Percentiles rank a stretch among this genome's conserved stretches.
Conservation (phyloP, 2,113 vertebrate species). For the Lethenteron reissneri region DNA sequence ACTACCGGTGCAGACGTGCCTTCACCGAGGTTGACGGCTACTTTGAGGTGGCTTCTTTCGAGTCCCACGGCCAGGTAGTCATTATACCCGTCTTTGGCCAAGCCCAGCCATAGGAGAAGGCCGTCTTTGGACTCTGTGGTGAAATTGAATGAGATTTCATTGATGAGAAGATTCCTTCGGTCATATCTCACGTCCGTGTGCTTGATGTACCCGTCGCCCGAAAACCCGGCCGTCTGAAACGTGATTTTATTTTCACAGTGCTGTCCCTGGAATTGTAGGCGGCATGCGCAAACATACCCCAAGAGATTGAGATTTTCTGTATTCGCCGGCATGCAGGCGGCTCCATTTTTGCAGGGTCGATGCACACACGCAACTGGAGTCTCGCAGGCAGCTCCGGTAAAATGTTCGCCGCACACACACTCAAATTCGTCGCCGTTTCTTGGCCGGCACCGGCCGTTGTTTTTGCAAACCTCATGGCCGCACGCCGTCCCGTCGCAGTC, state of each 20-base stretch:
- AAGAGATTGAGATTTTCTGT: background rate
- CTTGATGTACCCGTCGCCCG: conserved; percentile 40
- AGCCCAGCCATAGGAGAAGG: conserved; percentile 46
- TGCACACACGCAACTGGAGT: conserved; percentile 26
- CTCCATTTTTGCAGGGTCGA: conserved; percentile 24
- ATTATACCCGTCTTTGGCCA: conserved; percentile 34
- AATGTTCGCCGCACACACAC: conserved; percentile 29
- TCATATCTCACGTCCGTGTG: conserved; percentile 30
- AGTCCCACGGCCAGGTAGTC: conserved; percentile 50
- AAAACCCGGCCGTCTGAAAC: conserved; percentile 29
- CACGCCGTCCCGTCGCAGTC: conserved; percentile 53
- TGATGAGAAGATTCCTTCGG: conserved; percentile 28
- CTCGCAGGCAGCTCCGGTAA: conserved; percentile 33
- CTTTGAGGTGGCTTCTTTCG: conserved; percentile 28
- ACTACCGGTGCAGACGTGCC: conserved; percentile 24
- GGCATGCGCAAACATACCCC: conserved; percentile 35
- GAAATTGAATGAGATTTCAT: conserved; percentile 38
- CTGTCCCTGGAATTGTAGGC: conserved; percentile 34
- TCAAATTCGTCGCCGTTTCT: conserved; percentile 18
- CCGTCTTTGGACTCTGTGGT: conserved; percentile 21
- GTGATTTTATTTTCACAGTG: conserved; percentile 24
- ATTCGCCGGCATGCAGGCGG: conserved; percentile 23
- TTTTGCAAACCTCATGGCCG: conserved; percentile 40
- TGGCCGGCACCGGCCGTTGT: conserved; percentile 26
- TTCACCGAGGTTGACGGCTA: conserved; percentile 46